phyloP scores from a whole-genome alignment of 2,888 invertebrate species.

The Cosmia pyralina region DNA sequence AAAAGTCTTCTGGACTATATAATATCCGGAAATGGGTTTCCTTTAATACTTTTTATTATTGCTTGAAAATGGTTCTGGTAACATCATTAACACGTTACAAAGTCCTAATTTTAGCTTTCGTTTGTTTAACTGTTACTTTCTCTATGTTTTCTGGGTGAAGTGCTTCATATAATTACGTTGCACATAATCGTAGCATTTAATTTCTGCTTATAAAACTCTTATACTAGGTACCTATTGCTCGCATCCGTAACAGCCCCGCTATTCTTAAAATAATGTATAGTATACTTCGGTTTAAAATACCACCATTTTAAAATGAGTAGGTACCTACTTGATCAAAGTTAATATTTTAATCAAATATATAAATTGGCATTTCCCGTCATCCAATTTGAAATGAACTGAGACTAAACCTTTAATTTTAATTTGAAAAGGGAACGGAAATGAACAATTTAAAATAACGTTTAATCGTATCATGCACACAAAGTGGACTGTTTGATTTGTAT shows the following conservation, averaged over 20 bases:
- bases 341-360: constrained; percentile 7
- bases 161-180: not conserved
- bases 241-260: not conserved
- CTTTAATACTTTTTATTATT: not conserved
- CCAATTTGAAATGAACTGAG: constrained; percentile 26
- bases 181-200: not conserved
- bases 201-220: not conserved
- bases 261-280: not conserved
- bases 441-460: constrained; percentile 54
- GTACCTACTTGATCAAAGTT: not conserved
- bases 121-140: not conserved
- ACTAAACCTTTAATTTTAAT: constrained; percentile 25
- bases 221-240: not conserved
- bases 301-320: not conserved
- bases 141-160: no score
- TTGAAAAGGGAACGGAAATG: constrained; percentile 44
- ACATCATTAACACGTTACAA: not conserved
- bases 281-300: no score
- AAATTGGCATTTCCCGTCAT: constrained; percentile 33
- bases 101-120: not conserved
- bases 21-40: not conserved
- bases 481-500: constrained; percentile 71
- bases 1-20: not conserved
- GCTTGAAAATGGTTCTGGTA: not conserved
- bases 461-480: constrained; percentile 57